Evolutionary conservation across 2,888 invertebrate species (phyloP).

Genomic region (Xiphydria camelus): DNA sequence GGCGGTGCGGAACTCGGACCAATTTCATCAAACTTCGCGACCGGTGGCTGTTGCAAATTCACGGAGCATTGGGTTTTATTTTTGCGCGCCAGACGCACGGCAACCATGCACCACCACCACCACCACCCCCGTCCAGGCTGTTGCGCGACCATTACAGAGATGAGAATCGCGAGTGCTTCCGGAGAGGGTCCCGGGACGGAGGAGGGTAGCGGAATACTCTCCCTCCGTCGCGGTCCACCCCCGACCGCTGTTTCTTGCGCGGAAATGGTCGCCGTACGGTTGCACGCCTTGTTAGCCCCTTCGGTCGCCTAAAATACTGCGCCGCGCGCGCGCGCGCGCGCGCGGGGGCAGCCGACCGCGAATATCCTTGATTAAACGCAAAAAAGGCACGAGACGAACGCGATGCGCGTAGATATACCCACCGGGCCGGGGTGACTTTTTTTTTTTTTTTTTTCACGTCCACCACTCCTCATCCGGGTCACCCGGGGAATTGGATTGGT

Average conservation of each 20-base stretch:
- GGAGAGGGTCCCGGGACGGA: no score
- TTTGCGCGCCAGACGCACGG: conserved; percentile 1
- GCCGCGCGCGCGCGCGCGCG: conserved; percentile 17
- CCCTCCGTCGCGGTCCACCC: no score
- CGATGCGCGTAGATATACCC: not conserved
- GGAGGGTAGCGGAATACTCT: conserved; percentile 23
- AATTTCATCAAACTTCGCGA: no score
- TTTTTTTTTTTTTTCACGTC: no score
- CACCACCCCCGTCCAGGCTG: no score
- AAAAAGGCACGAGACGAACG: conserved; percentile 32
- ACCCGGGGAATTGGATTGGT: conserved; percentile 7
- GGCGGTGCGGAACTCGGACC: no score
- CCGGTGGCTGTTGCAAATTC: conserved; percentile 5
- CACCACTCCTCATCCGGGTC: not conserved
- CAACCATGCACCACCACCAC: no score
- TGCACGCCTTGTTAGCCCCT: conserved; percentile 4
- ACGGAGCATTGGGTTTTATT: conserved; percentile 12
- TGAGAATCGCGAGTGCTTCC: conserved; percentile 30
- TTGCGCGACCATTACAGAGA: conserved; percentile 28
- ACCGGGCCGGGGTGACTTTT: not conserved
- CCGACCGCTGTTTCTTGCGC: no score
- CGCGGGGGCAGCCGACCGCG: conserved; percentile 47
- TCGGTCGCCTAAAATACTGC: conserved; percentile 31
- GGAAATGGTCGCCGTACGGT: no score
- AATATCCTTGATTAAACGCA: conserved; percentile 57